These are phyloP conservation scores for Pseudopipra pipra DNA, from an alignment of 2,113 vertebrate species.

Conservation along the genomic window DNA sequence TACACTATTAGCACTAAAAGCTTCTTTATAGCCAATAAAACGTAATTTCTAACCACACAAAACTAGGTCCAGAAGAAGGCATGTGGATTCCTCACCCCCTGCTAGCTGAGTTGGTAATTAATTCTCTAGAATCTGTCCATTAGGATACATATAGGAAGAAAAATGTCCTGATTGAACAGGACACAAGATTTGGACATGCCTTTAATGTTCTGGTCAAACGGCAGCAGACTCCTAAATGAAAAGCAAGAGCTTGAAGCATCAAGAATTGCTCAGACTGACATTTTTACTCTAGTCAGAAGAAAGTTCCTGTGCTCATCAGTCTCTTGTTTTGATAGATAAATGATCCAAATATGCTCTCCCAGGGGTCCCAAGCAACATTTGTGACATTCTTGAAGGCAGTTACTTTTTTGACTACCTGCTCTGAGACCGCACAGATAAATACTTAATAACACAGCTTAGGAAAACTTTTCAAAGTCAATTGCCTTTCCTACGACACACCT, in stretches of 20 bases:
- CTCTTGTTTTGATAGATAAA: neutral
- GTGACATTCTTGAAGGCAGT: neutral
- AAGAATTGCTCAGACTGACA: neutral
- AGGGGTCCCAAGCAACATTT: neutral
- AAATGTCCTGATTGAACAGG: neutral
- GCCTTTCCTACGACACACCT: neutral
- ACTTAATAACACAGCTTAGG: neutral
- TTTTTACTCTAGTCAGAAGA: neutral
- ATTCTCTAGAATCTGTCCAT: neutral
- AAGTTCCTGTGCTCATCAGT: neutral
- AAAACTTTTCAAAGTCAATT: slow-evolving; percentile 23
- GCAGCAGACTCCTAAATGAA: neutral
- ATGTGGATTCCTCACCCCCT: neutral
- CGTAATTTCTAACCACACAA: neutral
- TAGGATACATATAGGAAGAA: neutral
- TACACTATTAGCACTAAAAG: neutral
- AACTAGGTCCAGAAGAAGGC: neutral
- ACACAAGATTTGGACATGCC: neutral
- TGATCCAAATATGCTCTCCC: neutral
- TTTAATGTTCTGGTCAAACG: slow-evolving; percentile 6
- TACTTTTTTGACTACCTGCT: neutral
- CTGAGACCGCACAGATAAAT: neutral
- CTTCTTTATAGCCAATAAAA: neutral
- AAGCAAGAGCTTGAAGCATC: neutral
- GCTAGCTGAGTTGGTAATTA: neutral